phyloP scores from a whole-genome alignment of 2,113 vertebrate species.

The Motacilla tschutschensis region DNA sequence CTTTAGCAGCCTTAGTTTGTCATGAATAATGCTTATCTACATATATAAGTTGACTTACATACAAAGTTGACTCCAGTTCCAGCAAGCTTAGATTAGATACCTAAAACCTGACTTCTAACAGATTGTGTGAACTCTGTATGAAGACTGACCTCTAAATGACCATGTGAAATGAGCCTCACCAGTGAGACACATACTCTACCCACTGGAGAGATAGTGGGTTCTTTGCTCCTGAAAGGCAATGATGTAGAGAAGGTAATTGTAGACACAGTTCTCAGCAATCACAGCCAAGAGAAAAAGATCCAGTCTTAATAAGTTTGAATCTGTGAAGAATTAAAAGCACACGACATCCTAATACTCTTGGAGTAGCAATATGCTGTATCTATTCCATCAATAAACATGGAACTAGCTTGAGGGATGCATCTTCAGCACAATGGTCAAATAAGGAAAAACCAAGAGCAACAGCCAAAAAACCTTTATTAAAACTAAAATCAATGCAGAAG shows the following conservation, averaged over 20 bases:
- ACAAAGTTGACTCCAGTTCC: slow-evolving; percentile 1
- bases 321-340: not conserved
- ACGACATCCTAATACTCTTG: not conserved
- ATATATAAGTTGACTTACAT: not conserved
- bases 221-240: not conserved
- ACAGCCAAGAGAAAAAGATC: not conserved
- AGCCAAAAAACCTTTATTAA: not conserved
- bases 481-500: not conserved
- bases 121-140: not conserved
- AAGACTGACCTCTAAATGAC: not conserved
- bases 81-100: not conserved
- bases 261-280: not conserved
- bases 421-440: not conserved
- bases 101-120: not conserved
- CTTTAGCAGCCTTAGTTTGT: slow-evolving; percentile 12
- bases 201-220: not conserved
- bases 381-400: not conserved
- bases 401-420: not conserved
- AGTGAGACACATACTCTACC: not conserved
- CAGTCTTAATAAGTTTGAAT: not conserved
- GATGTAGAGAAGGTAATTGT: not conserved
- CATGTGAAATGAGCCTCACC: not conserved
- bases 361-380: not conserved
- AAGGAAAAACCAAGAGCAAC: not conserved
- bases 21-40: not conserved